Percentiles rank a stretch among this genome's conserved stretches.
Conservation (phyloP, 2,797 vertebrate genomes). For the Dallia pectoralis region DNA sequence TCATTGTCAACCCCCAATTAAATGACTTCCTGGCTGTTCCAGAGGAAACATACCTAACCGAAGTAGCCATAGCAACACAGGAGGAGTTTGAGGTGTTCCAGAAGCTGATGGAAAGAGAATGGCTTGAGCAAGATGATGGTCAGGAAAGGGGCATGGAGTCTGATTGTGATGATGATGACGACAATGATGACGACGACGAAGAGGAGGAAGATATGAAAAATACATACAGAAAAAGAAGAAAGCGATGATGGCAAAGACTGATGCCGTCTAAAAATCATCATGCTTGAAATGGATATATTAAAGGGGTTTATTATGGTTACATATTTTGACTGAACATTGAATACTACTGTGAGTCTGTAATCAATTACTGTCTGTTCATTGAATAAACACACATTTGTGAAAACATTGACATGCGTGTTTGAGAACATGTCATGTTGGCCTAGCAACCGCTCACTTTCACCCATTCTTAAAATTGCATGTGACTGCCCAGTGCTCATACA, state of each 20-base stretch:
- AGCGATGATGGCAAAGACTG: constrained; percentile 28
- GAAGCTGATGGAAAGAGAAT: constrained; percentile 81
- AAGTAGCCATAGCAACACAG: constrained; percentile 70
- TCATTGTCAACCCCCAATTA: constrained; percentile 79
- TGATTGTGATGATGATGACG: constrained; percentile 37
- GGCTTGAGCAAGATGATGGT: constrained; percentile 57
- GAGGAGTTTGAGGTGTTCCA: constrained; percentile 88
- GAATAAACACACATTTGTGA: constrained; percentile 3
- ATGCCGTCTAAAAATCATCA: background rate
- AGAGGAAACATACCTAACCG: constrained; percentile 73
- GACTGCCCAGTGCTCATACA: background rate
- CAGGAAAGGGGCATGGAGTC: constrained; percentile 33
- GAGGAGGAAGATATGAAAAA: constrained; percentile 30
- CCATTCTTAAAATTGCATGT: background rate
- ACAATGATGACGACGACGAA: constrained; percentile 18
- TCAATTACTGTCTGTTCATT: background rate
- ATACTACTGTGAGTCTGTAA: background rate
- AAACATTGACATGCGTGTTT: background rate
- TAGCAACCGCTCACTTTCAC: constrained; percentile 9
- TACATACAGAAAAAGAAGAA: constrained; percentile 50
- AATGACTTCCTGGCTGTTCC: constrained; percentile 73
- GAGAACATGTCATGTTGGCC: background rate
- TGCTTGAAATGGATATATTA: background rate
- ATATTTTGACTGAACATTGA: background rate
- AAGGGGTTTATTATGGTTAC: background rate